phyloP scores from a whole-genome alignment of 2,888 invertebrate genomes.

The Protophormia terraenovae region DNA sequence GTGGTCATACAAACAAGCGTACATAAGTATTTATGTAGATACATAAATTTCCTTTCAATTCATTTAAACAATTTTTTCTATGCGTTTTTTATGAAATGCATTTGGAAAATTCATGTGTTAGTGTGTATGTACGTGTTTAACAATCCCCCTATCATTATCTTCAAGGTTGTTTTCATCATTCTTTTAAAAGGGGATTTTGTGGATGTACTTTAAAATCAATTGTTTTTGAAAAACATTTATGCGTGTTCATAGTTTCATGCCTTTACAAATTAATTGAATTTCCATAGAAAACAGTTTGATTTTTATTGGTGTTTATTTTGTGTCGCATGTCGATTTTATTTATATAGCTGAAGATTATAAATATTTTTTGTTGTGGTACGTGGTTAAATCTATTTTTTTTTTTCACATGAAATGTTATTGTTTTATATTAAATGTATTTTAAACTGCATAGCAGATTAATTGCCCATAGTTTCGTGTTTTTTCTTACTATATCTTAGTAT shows the following conservation, averaged over 20 bases:
- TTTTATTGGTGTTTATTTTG: conserved; percentile 44
- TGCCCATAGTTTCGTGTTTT: neutral
- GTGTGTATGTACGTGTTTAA: neutral
- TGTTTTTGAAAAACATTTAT: neutral
- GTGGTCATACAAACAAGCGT: conserved; percentile 43
- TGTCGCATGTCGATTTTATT: conserved; percentile 49
- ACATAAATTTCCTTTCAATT: conserved; percentile 18
- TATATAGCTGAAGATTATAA: conserved; percentile 21
- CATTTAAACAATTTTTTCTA: conserved; percentile 1
- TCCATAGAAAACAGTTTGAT: conserved; percentile 3
- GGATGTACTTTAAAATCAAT: conserved; percentile 5
- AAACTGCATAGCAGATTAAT: neutral
- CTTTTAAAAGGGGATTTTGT: neutral
- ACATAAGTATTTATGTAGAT: too few relatives aligned
- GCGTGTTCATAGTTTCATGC: neutral
- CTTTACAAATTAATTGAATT: neutral
- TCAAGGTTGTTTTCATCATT: conserved; percentile 36
- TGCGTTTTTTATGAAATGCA: conserved; percentile 26
- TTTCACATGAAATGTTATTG: neutral
- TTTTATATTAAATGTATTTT: neutral
- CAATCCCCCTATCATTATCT: neutral
- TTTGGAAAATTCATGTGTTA: neutral
- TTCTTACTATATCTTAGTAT: too few relatives aligned
- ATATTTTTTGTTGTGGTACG: conserved; percentile 21
- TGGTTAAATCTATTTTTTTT: conserved; percentile 50